phyloP scores from a whole-genome alignment of 1,140 invertebrate genomes.

The Frieseomelitta varia region DNA sequence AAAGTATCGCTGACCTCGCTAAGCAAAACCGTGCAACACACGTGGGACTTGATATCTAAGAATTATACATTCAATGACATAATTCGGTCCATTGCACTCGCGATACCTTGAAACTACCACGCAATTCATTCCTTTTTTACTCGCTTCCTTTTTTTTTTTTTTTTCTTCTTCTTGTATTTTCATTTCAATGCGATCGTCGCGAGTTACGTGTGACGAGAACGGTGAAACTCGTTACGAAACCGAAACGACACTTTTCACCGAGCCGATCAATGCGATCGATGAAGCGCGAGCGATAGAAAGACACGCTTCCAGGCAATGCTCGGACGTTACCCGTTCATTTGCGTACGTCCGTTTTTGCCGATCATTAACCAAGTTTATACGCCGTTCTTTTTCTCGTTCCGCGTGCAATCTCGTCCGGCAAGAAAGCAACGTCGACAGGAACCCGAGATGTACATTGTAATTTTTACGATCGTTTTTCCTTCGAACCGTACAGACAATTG shows the following conservation, averaged over 20 bases:
- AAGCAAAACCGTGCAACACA: background rate
- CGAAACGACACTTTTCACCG: slow-evolving; percentile 26
- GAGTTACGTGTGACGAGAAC: slow-evolving; percentile 15
- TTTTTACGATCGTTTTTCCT: background rate
- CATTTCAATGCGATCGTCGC: background rate
- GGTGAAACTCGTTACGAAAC: slow-evolving; percentile 53
- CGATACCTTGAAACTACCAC: slow-evolving; percentile 15
- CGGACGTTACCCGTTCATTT: slow-evolving; percentile 22
- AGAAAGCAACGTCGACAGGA: background rate
- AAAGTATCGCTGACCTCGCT: no score
- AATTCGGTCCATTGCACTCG: slow-evolving; percentile 39
- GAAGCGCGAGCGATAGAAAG: slow-evolving; percentile 36
- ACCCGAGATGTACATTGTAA: background rate
- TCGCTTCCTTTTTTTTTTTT: no score
- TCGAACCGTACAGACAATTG: background rate
- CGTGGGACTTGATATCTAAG: background rate
- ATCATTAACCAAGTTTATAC: slow-evolving; percentile 3
- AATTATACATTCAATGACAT: slow-evolving; percentile 26
- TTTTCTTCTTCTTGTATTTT: background rate
- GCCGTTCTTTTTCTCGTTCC: background rate
- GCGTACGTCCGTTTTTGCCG: slow-evolving; percentile 15
- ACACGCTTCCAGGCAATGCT: background rate
- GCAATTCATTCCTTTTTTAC: slow-evolving; percentile 1
- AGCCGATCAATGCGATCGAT: slow-evolving; percentile 41
- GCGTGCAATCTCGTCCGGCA: background rate